Evolutionary conservation across 2,888 invertebrate genomes (phyloP).

Genomic region (Epirrhoe tristata): DNA sequence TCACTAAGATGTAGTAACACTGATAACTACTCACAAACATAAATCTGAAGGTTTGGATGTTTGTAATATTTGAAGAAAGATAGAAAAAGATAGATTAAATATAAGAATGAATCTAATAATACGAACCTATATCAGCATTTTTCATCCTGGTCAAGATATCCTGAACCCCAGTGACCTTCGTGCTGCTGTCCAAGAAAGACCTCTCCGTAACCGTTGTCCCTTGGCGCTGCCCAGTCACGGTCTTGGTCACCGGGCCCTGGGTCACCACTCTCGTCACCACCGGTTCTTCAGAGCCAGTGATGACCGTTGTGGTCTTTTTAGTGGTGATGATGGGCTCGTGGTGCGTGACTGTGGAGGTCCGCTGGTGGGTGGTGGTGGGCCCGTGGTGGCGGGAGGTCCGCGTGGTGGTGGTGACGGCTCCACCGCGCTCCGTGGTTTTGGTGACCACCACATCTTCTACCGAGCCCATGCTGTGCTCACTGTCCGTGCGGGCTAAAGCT

Average conservation of each 20-base stretch:
- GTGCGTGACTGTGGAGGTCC: conserved; percentile 37
- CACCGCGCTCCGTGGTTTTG: conserved; percentile 58
- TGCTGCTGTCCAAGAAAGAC: conserved; percentile 90
- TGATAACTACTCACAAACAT: too few species aligned
- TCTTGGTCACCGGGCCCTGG: conserved; percentile 42
- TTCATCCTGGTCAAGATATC: conserved; percentile 92
- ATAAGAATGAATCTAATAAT: background rate
- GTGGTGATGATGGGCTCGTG: conserved; percentile 44
- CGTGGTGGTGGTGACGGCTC: conserved; percentile 59
- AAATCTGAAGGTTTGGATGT: too few species aligned
- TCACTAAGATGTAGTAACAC: too few species aligned
- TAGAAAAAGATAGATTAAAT: too few species aligned
- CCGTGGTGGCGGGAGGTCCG: conserved; percentile 48
- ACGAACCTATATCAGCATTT: conserved; percentile 88
- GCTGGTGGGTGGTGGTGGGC: conserved; percentile 42
- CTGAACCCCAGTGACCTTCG: conserved; percentile 89
- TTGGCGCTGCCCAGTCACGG: conserved; percentile 26
- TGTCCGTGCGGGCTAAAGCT: conserved; percentile 73
- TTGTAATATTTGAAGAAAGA: too few species aligned
- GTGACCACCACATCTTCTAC: conserved; percentile 64
- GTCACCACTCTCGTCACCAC: conserved; percentile 29
- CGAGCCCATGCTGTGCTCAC: conserved; percentile 75
- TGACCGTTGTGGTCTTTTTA: conserved; percentile 38
- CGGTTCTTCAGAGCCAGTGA: conserved; percentile 33
- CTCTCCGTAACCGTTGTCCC: conserved; percentile 54